These are phyloP conservation scores for Polydrusus tereticollis DNA, from an alignment of 2,888 invertebrate genomes.

Conservation along the genomic window DNA sequence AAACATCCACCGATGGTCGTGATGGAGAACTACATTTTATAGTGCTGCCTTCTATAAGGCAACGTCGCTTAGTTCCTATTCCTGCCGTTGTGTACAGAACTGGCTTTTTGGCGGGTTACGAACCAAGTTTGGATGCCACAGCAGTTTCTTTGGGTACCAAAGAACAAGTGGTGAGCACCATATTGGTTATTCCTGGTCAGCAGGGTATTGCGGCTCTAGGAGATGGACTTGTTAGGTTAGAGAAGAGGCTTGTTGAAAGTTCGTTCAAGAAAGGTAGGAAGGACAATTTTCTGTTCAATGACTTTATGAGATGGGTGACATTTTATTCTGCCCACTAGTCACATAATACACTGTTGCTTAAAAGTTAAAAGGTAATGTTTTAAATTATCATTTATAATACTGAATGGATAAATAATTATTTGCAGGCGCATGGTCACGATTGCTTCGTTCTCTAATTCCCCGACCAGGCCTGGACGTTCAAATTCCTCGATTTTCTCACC, in stretches of 20 bases:
- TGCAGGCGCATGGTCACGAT: conserved; percentile 76
- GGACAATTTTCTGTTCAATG: too few species aligned
- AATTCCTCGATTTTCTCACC: conserved; percentile 85
- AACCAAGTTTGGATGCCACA: conserved; percentile 86
- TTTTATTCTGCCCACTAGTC: too few species aligned
- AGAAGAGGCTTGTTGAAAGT: conserved; percentile 77
- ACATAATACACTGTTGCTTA: neutral
- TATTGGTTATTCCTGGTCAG: conserved; percentile 88
- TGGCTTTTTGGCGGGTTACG: conserved; percentile 87
- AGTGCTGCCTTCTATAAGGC: conserved; percentile 83
- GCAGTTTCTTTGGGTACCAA: conserved; percentile 82
- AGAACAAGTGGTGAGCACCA: conserved; percentile 80
- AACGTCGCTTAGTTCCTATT: conserved; percentile 84
- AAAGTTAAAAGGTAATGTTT: neutral
- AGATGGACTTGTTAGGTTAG: conserved; percentile 82
- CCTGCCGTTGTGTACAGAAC: conserved; percentile 84
- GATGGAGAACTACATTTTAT: conserved; percentile 91
- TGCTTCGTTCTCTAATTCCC: conserved; percentile 81
- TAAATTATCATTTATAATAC: too few species aligned
- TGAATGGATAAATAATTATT: neutral
- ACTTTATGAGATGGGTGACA: too few species aligned
- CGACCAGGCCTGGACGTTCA: conserved; percentile 85
- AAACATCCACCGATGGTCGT: conserved; percentile 80
- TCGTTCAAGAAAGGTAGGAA: conserved; percentile 74
- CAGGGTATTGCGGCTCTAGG: conserved; percentile 85